phyloP scores from a whole-genome alignment of 1,140 invertebrate genomes.

The Philotrypesis tridentata region DNA sequence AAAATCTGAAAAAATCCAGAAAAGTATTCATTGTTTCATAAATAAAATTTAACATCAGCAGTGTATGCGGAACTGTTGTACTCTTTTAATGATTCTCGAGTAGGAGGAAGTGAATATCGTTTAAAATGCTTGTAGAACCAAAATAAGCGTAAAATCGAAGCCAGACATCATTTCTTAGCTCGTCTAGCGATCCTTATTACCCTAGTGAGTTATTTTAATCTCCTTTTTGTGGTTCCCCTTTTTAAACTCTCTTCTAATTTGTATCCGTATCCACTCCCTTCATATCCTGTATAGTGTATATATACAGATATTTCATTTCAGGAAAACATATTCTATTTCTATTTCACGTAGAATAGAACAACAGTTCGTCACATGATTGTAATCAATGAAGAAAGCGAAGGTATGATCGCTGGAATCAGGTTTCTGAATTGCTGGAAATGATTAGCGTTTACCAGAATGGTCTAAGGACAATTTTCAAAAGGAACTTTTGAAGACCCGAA shows the following conservation, averaged over 20 bases:
- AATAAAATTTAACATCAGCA: no score
- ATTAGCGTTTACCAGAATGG: not conserved
- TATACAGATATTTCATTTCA: not conserved
- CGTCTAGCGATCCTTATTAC: conserved; percentile 9
- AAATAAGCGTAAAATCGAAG: conserved; percentile 40
- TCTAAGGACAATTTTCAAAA: not conserved
- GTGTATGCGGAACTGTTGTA: no score
- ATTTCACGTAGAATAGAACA: not conserved
- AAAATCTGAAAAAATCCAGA: not conserved
- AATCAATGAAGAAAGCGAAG: not conserved
- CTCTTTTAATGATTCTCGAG: no score
- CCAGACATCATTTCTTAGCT: not conserved
- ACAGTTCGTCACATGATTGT: not conserved
- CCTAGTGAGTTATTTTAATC: conserved; percentile 19
- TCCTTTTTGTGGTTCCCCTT: conserved; percentile 3
- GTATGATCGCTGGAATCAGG: not conserved
- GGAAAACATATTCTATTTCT: not conserved
- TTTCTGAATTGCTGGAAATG: not conserved
- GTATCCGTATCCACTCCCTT: not conserved
- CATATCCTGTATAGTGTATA: not conserved
- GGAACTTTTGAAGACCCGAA: no score
- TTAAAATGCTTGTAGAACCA: not conserved
- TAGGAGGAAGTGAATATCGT: not conserved
- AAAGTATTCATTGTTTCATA: no score
- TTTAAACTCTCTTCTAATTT: conserved; percentile 17